Evolutionary conservation across 2,888 invertebrate species (phyloP), one percentile per base, ranked within the genome.

Genomic region (Falcaria lacertinaria): DNA sequence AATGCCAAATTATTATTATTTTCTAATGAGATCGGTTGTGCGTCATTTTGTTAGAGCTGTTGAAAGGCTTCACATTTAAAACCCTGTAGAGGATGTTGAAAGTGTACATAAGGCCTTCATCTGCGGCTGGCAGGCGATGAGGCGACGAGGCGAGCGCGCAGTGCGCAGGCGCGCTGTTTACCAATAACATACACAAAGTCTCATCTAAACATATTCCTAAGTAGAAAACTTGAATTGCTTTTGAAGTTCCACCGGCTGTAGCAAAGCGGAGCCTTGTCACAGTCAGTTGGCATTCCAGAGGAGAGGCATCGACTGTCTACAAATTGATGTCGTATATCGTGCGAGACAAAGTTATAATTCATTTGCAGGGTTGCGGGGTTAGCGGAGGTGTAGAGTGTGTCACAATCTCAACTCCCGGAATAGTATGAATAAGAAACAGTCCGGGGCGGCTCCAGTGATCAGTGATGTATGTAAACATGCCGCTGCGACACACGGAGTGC

Each of bases 161-260:
- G 11, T 7, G 1, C 11, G 1, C 28, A 1, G 33, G 16, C 32
- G 44, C 43, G 49, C 52, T 52, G 46, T 52, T 54, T 56, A 57
- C 54, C 57, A 54, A 57, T 66, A 54, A 59, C 51, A 50, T 41
- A 54, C 55, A 55, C 45, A 50, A 52, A 49, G 53, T 37, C 54
- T 51, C 59, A 64, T 62, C 62, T 48, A 58, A 67, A 58, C 64
- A 60, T 61, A 64, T 60, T 61, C 57, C 57, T 61, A 56, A 67
- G 65, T 60, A 55, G 54, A 49, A 65, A 69, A 69, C 61, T 70
- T 67, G 57, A 62, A 69, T 70, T 69, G 64, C 66, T 66, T 69
- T 57, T 45, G 42, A 59, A 68, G 47, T 62, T 45, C 42, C 36
- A 14, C 33, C 34, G 25, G 42, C 38, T 28, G 37, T 45, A 45